Base-by-base conservation (phyloP, 2,113 vertebrate genomes). In the Chlamydotis undulata region DNA sequence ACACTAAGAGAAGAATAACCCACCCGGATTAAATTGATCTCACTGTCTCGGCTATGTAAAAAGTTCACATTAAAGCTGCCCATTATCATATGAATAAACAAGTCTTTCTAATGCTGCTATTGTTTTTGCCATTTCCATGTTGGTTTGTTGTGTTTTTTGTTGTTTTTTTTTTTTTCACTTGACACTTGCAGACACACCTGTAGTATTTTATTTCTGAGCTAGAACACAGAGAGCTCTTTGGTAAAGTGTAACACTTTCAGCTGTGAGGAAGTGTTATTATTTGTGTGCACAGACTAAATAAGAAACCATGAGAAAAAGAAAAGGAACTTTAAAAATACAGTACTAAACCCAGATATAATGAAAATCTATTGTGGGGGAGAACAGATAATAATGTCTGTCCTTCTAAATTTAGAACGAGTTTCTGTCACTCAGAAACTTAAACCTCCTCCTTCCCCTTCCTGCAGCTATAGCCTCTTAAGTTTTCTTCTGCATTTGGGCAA, bases 21-120 rank as follows among this genome's bases (percentile, higher is more conserved):
- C 95, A 88, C 93, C 68, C 89, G 21, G 94, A 96, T 96, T 96
- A 97, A 96, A 97, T 95, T 96, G 92, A 97, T 96, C 95, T 97
- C 83, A 93, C 86, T 96, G 92, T 53, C 90, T 95, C 4, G 1
- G 79, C 80, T 92, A 73, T 7, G 80, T 71, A 93, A 92, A 89
- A 95, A 92, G 77, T 92, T 91, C 91, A 79, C 89, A 84, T 92
- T 95, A 92, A 94, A 96, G 89, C 89, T 94, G 70, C 65, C 65
- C 74, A 94, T 95, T 96, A 94, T 92, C 94, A 89, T 97, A 90
- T 76, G 80, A 96, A 96, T 96, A 96, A 93, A 90, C 80, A 90
- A 96, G 92, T 65, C 35, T 73, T 91, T 89, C 93, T 64, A 93
- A 82, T 79, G 41, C 80, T 87, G 73, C 45, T 60, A 35, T 67